These are phyloP conservation scores for Eublepharis macularius DNA, from an alignment of 2,113 vertebrate genomes.

Conservation along the genomic window DNA sequence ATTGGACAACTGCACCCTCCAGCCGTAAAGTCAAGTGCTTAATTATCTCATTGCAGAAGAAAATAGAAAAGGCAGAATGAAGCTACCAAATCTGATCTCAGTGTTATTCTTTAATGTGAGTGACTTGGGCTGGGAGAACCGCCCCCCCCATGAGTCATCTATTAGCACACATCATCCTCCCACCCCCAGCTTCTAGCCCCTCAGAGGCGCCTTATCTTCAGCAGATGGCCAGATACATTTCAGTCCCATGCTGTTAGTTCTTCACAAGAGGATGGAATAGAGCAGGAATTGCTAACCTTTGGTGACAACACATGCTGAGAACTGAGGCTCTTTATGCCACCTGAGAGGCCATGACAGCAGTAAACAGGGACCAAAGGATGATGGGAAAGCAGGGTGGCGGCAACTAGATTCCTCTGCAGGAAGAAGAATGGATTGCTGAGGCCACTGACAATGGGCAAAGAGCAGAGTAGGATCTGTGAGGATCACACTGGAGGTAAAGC, in stretches of 20 bases:
- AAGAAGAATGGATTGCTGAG: not conserved
- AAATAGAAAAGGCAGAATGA: not conserved
- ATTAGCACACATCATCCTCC: conserved; percentile 12
- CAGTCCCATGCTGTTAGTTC: conserved; percentile 9
- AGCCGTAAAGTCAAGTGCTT: not conserved
- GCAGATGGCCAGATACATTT: not conserved
- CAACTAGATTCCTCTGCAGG: not conserved
- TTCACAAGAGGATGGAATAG: not conserved
- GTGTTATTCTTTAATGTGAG: conserved; percentile 16
- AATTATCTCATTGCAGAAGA: conserved; percentile 1
- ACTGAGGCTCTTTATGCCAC: not conserved
- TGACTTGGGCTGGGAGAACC: not conserved
- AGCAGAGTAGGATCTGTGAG: not conserved
- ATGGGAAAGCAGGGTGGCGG: not conserved
- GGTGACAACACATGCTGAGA: not conserved
- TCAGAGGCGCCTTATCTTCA: not conserved
- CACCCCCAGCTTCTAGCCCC: not conserved
- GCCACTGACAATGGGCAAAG: not conserved
- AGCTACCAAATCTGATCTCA: not conserved
- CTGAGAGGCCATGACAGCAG: fast-evolving
- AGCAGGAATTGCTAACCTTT: not conserved
- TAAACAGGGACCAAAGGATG: not conserved
- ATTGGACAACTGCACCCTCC: not conserved
- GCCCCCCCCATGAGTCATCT: conserved; percentile 10
- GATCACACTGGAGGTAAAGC: too few relatives aligned